Base-by-base conservation (phyloP, 2,888 invertebrate species). In the Dugesia japonica region DNA sequence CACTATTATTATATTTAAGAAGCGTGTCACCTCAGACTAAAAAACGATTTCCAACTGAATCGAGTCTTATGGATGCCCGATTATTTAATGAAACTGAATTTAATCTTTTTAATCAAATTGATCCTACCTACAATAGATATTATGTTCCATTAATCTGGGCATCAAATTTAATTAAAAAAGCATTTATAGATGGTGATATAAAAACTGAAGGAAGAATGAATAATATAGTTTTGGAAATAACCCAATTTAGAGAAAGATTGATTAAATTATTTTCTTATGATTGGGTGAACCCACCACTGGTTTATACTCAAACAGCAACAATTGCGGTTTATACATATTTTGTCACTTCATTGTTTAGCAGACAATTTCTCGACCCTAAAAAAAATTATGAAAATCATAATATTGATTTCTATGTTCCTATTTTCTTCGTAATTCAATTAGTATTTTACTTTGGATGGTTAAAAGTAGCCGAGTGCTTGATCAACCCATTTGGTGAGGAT, bases 401-500 rank as follows among this genome's bases (percentile, higher is more conserved):
- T 1, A 89, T 92, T 81, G 92, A 92, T 83, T 88, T 92, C 81
- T 93, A 91, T 84, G 90, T 94, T 81, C 94, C 94, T 0, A 87
- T 93, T 78, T 93, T 94, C 84, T 92, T 92, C 0, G 89, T 91
- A 26, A 85, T 88, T 72, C 88, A 94, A 82, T 88, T 89, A 82
- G 87, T 88, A 82, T 88, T 89, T 82, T 89, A 88, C 82, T 88
- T 89, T 88, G 89, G 89, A n/a, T 84, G 89, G 80, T 83, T 89
- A 1, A 89, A 89, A 86, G 88, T 88, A 28, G 93, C 93, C 33
- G 93, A 94, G 85, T 92, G 92, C 77, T 87, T 94, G 79, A 92
- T 93, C 80, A 93, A 93, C 86, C 93, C 93, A 13, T 93, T 93
- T 82, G 93, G 93, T n/a, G 92, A 93, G 86, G 93, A 93, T 83